These are phyloP conservation scores for Plebejus argus DNA, from an alignment of 2,888 invertebrate genomes.

Conservation along the genomic window DNA sequence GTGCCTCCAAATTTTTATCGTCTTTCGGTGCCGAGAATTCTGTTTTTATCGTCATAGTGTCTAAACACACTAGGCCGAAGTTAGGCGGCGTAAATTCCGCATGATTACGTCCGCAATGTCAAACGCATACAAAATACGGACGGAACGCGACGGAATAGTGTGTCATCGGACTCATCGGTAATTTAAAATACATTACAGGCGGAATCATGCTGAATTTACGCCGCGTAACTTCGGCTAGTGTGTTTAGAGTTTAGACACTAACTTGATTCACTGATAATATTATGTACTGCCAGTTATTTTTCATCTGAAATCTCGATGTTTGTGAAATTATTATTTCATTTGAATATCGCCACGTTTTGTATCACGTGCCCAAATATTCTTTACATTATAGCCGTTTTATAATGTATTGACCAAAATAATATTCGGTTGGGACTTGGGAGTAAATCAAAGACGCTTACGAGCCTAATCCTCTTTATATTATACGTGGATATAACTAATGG, in stretches of 20 bases:
- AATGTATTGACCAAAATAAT: background rate
- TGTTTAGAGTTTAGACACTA: no score
- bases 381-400: background rate
- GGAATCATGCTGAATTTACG: no score
- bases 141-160: no score
- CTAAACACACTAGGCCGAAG: no score
- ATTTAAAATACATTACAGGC: no score
- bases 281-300: slow-evolving; percentile 1
- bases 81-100: no score
- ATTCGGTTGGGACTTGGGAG: background rate
- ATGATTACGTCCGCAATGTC: no score
- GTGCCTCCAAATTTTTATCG: slow-evolving; percentile 3
- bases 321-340: background rate
- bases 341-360: background rate
- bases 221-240: no score
- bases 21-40: background rate
- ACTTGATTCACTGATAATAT: slow-evolving; percentile 6
- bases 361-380: background rate
- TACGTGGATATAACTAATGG: no score
- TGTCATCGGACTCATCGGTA: no score
- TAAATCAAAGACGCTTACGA: background rate
- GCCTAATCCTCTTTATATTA: no score
- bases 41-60: background rate
- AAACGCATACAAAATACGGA: no score
- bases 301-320: background rate